Base-by-base conservation (phyloP, 2,888 invertebrate genomes). In the Tanypteryx hageni region DNA sequence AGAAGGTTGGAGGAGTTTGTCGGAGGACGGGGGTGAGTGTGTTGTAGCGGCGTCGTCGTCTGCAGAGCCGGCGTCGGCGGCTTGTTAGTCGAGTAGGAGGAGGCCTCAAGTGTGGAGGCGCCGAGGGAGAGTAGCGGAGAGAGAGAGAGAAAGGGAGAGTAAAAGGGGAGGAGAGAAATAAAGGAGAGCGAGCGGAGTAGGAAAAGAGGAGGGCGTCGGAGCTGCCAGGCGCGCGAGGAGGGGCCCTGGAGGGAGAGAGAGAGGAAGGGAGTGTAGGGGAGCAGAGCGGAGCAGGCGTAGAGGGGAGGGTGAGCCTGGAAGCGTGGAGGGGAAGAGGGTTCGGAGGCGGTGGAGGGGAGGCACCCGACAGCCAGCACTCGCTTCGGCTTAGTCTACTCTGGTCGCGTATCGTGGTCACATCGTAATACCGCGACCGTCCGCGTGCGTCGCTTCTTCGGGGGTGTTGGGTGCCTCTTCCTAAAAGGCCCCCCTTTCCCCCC, bases 81-180 rank as follows among this genome's bases (percentile, higher is more conserved):
- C 84, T 76, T 76, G 76, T 92, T 92, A 84, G 92, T 83, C 83
- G 86, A 86, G 86, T 86, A 89, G 89, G 64, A 83, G 83, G 83
- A 89, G 89, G 86, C 86, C 86, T 59, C 59, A 61, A 89, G 64
- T 61, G 89, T 89, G 44, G 89, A 89, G 89, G 89, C 89, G 89
- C 89, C 89, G 44, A 27, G 89, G 31, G 57, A 57, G 59, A 89
- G 64, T 31, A 22, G 64, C 27, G 64, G 9, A 58, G 64, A 61
- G 64, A 22, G 14, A 31, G 16, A 14, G 83, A 27, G 58, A 61
- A 3, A 31, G 18, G 61, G 83, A 61, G 83, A 18, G 59, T 11
- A n/a, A 16, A 57, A 10, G 3, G 61, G 31, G 18, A 57, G 44
- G 5, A 11, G 64, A 27, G 91, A n/a, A 61, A 91, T 8, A 31